Base-by-base conservation (phyloP, 2,797 vertebrate genomes). In the Pseudochirops cupreus region DNA sequence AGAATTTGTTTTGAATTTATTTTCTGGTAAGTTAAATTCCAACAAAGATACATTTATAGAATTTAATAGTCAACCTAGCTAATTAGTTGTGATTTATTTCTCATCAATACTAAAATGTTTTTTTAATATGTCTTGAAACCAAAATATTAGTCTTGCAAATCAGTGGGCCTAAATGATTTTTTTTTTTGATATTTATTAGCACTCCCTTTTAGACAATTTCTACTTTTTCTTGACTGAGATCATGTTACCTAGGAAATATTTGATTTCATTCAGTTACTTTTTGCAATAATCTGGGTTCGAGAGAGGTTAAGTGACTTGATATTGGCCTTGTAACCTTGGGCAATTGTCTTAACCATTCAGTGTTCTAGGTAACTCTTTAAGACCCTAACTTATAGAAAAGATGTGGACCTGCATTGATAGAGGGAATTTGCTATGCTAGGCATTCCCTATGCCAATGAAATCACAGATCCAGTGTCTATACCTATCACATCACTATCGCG, bases 181-280 rank as follows among this genome's bases (percentile, higher is more conserved):
- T 74, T 46, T 46, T 91, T 11, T 95, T 2, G 91, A 82, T 82
- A 24, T 50, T 93, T 89, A 54, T 0, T 59, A 18, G 10, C 39
- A 5, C n/a, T 46, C 26, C 33, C 33, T 26, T 94, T 57, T 91
- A 58, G 57, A 94, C 93, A 50, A 95, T 92, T 57, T 33, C 90
- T 33, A 14, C 90, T 11, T 87, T 29, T 52, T 91, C 90, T 67
- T 56, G 74, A 57, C 54, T 93, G n/a, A 94, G 10, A 26, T 31
- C 91, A 29, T 90, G 14, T 55, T 67, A 74, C 55, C 82, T 91
- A 62, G n/a, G 91, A 55, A 94, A 91, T 46, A 89, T 58, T 67
- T 96, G 56, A 26, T 82, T 96, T 91, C 92, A 94, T 33, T 94
- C 93, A 90, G 33, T 95, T 96, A 55, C 91, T 0, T 56, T 95